Evolutionary conservation across 2,888 invertebrate species (phyloP).

Genomic region (Cheilosia vernalis): DNA sequence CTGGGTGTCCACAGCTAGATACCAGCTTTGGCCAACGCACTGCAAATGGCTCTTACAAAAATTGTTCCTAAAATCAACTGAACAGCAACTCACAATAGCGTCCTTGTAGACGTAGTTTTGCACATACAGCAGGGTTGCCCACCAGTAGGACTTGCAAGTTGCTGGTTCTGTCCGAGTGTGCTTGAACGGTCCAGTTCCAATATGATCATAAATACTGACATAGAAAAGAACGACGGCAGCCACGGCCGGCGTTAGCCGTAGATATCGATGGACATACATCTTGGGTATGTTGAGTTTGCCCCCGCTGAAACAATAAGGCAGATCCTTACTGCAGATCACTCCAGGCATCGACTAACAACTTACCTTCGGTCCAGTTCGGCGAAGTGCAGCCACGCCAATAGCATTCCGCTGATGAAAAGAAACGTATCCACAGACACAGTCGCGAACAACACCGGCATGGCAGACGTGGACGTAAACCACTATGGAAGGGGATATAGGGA

Average conservation of each 20-base stretch:
- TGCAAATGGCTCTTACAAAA: neutral
- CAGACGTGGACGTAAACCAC: slow-evolving; percentile 57
- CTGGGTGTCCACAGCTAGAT: slow-evolving; percentile 85
- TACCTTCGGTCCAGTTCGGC: slow-evolving; percentile 72
- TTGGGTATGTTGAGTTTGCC: slow-evolving; percentile 77
- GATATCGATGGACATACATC: slow-evolving; percentile 80
- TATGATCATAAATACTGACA: slow-evolving; percentile 82
- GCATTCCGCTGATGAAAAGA: slow-evolving; percentile 85
- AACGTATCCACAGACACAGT: slow-evolving; percentile 85
- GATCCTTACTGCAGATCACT: neutral
- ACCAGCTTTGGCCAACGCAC: slow-evolving; percentile 84
- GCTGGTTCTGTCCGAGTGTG: neutral
- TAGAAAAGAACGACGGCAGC: slow-evolving; percentile 83
- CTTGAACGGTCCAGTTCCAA: slow-evolving; percentile 83
- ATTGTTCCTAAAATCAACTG: neutral
- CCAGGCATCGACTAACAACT: neutral
- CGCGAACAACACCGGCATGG: slow-evolving; percentile 79
- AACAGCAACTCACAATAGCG: slow-evolving; percentile 76
- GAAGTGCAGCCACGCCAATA: slow-evolving; percentile 80
- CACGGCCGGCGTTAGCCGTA: slow-evolving; percentile 84
- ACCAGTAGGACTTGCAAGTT: slow-evolving; percentile 82
- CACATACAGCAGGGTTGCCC: slow-evolving; percentile 82
- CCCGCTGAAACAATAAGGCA: slow-evolving; percentile 58
- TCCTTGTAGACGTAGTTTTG: slow-evolving; percentile 82
- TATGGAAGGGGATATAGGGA: slow-evolving; percentile 4